Evolutionary conservation across 1,140 invertebrate species (phyloP), one percentile per base, ranked within the genome.

Genomic region (Platyura marginata): DNA sequence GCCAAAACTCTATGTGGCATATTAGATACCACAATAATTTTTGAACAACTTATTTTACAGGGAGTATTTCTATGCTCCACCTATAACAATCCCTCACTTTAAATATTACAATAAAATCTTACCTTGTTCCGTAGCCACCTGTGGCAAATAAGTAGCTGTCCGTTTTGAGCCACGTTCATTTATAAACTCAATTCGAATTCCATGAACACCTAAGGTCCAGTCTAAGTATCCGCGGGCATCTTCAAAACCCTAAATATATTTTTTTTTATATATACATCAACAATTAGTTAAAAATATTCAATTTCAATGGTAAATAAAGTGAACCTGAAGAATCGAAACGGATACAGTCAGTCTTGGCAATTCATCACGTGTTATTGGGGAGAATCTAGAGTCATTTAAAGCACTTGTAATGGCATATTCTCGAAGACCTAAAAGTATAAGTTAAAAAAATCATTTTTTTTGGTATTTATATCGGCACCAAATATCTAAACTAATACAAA

Each of bases 331-430:
- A 54, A 98, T 89, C 16, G 92, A 97, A 15, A 99, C 93, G 22
- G 89, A 90, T 5, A 96, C 93, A 45, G 90, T 84, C 21, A 98
- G 75, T 47, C 81, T 77, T 0, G 85, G 74, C 55, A 98, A 75
- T 67, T 99, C 95, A 34, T 97, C 92, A 39, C 84, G 73, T 22
- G 81, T 82, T 47, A 99, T 94, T 16, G 95, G 95, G 54, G 82
- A 80, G 64, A 99, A 99, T 18, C 95, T 79, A 20, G 88, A 91
- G 65, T 98, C 95, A 62, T 93, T 92, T 54, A 98, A 81, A 50
- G 95, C 95, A 74, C 94, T 98, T 37, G 92, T 96, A 51, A 93
- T 75, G 37, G 94, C 90, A 70, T 98, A 98, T 68, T 98, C 93
- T 51, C 86, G 74, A 43, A 98, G 72, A 39, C 94, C 93, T 60